These are phyloP conservation scores for Entomobrya proxima DNA, from an alignment of 2,888 invertebrate genomes.

Conservation along the genomic window DNA sequence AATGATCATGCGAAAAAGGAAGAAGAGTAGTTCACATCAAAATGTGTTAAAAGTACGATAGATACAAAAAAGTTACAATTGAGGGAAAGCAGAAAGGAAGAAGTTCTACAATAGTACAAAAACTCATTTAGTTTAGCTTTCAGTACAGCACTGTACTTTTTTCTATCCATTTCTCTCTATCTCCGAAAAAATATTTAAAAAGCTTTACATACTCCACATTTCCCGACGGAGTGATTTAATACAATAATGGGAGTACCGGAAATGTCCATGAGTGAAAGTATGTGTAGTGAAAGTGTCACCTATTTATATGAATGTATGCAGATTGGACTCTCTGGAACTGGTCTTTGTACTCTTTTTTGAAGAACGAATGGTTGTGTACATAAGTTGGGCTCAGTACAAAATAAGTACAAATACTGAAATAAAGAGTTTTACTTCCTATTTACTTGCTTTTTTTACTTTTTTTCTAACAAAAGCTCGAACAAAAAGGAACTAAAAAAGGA, in stretches of 20 bases:
- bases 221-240: constrained; percentile 72
- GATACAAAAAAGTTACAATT: neutral
- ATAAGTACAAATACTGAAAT: neutral
- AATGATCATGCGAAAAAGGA: constrained; percentile 28
- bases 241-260: constrained; percentile 68
- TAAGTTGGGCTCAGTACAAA: neutral
- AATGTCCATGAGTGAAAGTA: constrained; percentile 50
- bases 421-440: neutral
- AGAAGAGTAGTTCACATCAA: neutral
- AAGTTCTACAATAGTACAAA: neutral
- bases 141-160: neutral
- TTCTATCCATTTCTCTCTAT: constrained; percentile 14
- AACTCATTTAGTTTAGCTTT: neutral
- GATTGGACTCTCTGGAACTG: constrained; percentile 62
- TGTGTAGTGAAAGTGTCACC: constrained; percentile 57
- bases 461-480: neutral
- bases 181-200: constrained; percentile 25
- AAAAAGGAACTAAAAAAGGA: constrained; percentile 14
- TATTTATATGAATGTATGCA: constrained; percentile 68
- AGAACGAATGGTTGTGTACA: neutral
- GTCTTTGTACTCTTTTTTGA: neutral
- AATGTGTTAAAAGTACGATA: neutral
- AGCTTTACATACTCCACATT: constrained; percentile 54
- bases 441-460: neutral
- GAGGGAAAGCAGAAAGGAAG: neutral